These are phyloP conservation scores for Portevinia maculata DNA, from an alignment of 2,888 invertebrate genomes.

Conservation along the genomic window DNA sequence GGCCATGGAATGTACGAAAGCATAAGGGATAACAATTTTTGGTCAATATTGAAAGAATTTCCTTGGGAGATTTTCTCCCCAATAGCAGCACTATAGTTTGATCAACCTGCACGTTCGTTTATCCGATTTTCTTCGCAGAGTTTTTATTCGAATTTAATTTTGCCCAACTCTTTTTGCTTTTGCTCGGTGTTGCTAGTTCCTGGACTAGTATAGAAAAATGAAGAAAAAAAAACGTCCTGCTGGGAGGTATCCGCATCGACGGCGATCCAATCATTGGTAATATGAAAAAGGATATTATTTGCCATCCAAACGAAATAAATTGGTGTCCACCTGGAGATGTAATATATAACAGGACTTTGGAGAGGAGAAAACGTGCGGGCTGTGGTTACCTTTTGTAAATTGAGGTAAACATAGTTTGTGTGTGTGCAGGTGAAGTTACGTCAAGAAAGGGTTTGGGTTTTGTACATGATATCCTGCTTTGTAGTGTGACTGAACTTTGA, in stretches of 20 bases:
- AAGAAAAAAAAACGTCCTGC: slow-evolving; percentile 24
- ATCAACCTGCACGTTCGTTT: slow-evolving; percentile 69
- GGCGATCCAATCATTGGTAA: slow-evolving; percentile 72
- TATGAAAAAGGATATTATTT: slow-evolving; percentile 73
- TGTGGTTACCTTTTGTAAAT: slow-evolving; percentile 73
- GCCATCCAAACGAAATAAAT: slow-evolving; percentile 71
- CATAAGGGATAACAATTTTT: slow-evolving; percentile 67
- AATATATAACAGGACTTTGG: slow-evolving; percentile 31
- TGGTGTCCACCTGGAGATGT: slow-evolving; percentile 68
- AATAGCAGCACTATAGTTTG: slow-evolving; percentile 46
- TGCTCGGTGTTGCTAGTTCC: slow-evolving; percentile 38
- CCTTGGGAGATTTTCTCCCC: slow-evolving; percentile 54
- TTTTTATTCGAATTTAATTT: slow-evolving; percentile 1
- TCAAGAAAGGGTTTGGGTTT: slow-evolving; percentile 11
- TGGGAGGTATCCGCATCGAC: slow-evolving; percentile 30
- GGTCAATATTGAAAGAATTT: slow-evolving; percentile 74
- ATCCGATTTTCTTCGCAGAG: slow-evolving; percentile 55
- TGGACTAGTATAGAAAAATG: slow-evolving; percentile 39
- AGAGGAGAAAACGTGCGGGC: not conserved
- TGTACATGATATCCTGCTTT: slow-evolving; percentile 33
- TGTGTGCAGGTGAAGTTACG: not conserved
- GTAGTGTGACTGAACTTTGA: slow-evolving; percentile 70
- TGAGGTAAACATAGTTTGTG: slow-evolving; percentile 59
- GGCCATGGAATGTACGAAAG: slow-evolving; percentile 32
- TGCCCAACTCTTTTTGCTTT: slow-evolving; percentile 13